Evolutionary conservation across 2,113 vertebrate genomes (phyloP).

Genomic region (Climacteris rufus): DNA sequence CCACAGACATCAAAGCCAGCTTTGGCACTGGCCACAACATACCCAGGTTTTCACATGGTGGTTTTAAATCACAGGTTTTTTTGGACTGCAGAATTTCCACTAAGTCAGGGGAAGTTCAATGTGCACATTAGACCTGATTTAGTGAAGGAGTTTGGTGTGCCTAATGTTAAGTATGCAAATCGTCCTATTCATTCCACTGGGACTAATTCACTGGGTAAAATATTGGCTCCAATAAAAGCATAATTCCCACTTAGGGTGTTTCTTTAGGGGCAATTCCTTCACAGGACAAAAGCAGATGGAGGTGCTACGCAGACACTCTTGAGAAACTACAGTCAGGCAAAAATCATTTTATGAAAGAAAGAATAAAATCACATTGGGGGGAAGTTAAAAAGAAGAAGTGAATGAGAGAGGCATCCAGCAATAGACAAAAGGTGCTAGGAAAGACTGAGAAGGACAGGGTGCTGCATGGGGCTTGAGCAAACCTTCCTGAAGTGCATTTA

Average conservation of each 20-base stretch:
- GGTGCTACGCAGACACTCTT: background rate
- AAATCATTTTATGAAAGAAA: background rate
- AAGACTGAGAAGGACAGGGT: background rate
- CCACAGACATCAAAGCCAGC: background rate
- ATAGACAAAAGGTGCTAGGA: background rate
- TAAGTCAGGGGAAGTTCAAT: slow-evolving; percentile 13
- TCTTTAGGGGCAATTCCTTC: background rate
- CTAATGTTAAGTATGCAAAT: slow-evolving; percentile 4
- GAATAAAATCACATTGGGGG: background rate
- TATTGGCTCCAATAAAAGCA: background rate
- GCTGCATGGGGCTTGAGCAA: background rate
- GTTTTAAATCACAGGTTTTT: background rate
- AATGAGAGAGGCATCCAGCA: background rate
- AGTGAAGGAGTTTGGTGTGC: background rate
- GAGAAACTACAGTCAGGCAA: background rate
- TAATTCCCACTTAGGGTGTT: background rate
- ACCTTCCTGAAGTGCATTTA: background rate
- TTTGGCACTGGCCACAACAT: background rate
- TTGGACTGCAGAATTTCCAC: background rate
- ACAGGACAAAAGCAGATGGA: background rate
- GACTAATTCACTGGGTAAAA: slow-evolving; percentile 9
- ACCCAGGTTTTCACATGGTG: background rate
- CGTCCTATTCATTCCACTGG: background rate
- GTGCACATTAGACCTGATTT: slow-evolving; percentile 14
- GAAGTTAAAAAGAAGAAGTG: background rate